These are phyloP conservation scores for Dicrurus megarhynchus DNA, from an alignment of 2,113 vertebrate species.

Conservation along the genomic window DNA sequence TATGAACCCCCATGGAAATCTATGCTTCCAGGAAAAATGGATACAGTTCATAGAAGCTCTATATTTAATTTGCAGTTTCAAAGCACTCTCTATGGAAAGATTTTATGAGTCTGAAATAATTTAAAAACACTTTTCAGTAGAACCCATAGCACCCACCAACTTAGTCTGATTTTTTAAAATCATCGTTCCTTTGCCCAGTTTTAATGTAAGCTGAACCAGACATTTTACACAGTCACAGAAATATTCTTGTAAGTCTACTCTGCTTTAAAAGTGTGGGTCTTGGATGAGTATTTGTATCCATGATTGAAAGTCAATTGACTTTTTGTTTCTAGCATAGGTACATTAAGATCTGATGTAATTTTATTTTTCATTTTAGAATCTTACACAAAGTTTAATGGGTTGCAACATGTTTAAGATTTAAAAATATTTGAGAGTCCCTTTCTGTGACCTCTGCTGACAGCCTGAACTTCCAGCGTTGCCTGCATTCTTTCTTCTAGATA, in stretches of 20 bases:
- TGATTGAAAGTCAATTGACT: not conserved
- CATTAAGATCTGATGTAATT: not conserved
- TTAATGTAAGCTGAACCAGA: not conserved
- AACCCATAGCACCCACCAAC: conserved; percentile 30
- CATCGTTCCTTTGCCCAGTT: conserved; percentile 4
- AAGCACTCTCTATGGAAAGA: conserved; percentile 72
- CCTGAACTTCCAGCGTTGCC: not conserved
- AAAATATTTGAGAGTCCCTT: not conserved
- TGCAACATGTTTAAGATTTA: not conserved
- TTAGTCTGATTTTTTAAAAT: conserved; percentile 40
- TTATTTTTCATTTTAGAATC: not conserved
- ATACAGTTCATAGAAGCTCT: conserved; percentile 77
- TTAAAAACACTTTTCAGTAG: conserved; percentile 66
- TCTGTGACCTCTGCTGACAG: not conserved
- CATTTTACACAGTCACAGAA: not conserved
- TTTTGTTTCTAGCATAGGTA: not conserved
- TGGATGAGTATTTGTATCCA: not conserved
- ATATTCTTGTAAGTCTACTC: not conserved
- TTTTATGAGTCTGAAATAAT: conserved; percentile 79
- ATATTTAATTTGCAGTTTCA: conserved; percentile 80
- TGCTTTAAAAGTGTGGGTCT: not conserved
- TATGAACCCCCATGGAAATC: conserved; percentile 76
- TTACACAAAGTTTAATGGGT: not conserved
- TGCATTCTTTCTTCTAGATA: not conserved
- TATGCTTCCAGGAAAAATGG: conserved; percentile 74